phyloP scores from a whole-genome alignment of 2,113 vertebrate species.

The rabbit (Oryctolagus cuniculus) region DNA sequence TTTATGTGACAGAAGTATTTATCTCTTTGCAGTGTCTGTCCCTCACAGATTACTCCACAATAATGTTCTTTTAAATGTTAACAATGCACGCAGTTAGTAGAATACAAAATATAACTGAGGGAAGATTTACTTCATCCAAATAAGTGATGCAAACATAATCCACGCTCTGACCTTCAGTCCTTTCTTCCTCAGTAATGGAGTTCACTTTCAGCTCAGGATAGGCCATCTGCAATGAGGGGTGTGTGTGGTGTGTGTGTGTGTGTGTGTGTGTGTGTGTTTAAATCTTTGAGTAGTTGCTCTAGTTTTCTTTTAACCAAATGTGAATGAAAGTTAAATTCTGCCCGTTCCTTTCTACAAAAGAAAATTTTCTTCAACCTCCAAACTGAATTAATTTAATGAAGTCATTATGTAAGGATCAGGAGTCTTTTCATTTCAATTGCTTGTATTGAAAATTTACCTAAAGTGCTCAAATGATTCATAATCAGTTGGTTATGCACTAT shows the following conservation, averaged over 20 bases:
- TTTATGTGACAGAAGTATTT: slow-evolving; percentile 66
- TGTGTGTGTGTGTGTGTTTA: not conserved
- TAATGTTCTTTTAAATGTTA: slow-evolving; percentile 71
- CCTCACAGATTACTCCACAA: slow-evolving; percentile 47
- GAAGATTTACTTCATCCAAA: slow-evolving; percentile 42
- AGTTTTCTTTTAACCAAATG: slow-evolving; percentile 60
- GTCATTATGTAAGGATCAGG: slow-evolving; percentile 81
- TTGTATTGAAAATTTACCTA: slow-evolving; percentile 84
- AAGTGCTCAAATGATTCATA: slow-evolving; percentile 83
- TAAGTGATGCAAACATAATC: slow-evolving; percentile 17
- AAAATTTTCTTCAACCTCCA: slow-evolving; percentile 69
- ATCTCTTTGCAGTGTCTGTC: slow-evolving; percentile 63
- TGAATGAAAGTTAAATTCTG: slow-evolving; percentile 65
- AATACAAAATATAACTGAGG: slow-evolving; percentile 54
- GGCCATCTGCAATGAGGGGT: not conserved
- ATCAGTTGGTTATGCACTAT: slow-evolving; percentile 80
- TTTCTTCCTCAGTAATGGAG: slow-evolving; percentile 27
- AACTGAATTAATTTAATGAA: slow-evolving; percentile 82
- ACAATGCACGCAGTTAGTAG: slow-evolving; percentile 51
- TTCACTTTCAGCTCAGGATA: slow-evolving; percentile 63
- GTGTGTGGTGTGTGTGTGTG: not conserved
- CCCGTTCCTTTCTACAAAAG: slow-evolving; percentile 51
- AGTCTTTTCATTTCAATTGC: slow-evolving; percentile 82
- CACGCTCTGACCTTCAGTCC: slow-evolving; percentile 49
- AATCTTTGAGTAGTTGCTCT: slow-evolving; percentile 42